These are phyloP conservation scores for Ridgeia piscesae DNA, from an alignment of 1,140 invertebrate species.

Conservation along the genomic window DNA sequence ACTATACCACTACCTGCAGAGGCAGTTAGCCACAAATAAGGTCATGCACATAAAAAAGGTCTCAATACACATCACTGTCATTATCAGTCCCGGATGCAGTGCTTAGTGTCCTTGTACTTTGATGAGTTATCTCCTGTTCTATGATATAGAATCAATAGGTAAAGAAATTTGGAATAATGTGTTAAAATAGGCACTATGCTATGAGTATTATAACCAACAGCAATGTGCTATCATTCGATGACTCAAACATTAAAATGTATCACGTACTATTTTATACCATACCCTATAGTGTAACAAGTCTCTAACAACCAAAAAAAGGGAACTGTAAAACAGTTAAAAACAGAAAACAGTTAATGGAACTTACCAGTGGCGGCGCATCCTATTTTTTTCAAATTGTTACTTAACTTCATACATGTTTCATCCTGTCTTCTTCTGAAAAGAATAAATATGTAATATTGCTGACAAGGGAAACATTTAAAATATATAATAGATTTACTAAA, in stretches of 20 bases:
- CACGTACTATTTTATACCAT: background rate
- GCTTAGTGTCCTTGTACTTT: background rate
- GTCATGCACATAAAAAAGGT: background rate
- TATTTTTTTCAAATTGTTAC: background rate
- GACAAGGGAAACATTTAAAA: background rate
- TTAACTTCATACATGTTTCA: background rate
- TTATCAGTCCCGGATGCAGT: too few relatives aligned
- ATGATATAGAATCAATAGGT: background rate
- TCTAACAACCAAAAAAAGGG: background rate
- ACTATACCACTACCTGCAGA: background rate
- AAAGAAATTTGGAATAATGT: background rate
- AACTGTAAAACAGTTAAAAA: background rate
- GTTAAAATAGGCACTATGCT: background rate
- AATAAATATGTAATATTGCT: background rate
- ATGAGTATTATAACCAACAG: background rate
- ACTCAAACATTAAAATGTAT: background rate
- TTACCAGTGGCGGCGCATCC: background rate
- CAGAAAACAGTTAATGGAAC: background rate
- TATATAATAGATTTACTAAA: too few relatives aligned
- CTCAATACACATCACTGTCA: background rate
- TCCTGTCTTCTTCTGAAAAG: background rate
- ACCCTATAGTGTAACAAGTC: too few relatives aligned
- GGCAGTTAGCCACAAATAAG: background rate
- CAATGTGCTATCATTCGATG: background rate
- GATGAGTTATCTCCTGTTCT: too few relatives aligned